These are phyloP conservation scores for Muscidifurax raptorellus DNA, from an alignment of 1,140 invertebrate genomes.

Conservation along the genomic window DNA sequence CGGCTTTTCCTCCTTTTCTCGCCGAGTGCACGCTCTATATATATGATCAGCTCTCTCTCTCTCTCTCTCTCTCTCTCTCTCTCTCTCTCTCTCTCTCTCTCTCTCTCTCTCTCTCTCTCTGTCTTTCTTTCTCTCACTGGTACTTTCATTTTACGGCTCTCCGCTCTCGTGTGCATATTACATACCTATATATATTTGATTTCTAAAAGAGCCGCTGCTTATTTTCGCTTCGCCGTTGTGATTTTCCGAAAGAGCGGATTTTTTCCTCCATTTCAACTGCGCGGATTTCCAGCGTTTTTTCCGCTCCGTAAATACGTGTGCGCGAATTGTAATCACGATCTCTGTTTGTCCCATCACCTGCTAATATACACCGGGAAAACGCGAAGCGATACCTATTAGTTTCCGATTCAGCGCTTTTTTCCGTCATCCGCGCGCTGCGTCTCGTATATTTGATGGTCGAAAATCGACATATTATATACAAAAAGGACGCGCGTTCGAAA, in stretches of 20 bases:
- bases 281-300: background rate
- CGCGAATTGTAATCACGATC: too few relatives aligned
- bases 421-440: too few relatives aligned
- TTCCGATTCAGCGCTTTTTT: background rate
- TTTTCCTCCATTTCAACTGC: too few relatives aligned
- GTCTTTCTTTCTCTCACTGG: background rate
- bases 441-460: too few relatives aligned
- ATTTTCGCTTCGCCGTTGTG: background rate
- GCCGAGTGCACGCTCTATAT: background rate
- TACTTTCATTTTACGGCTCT: background rate
- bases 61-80: background rate
- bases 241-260: background rate
- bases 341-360: too few relatives aligned
- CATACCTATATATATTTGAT: background rate
- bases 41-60: slow-evolving; percentile 1
- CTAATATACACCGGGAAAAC: too few relatives aligned
- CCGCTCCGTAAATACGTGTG: background rate
- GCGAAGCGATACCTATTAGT: background rate
- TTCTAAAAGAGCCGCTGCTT: background rate
- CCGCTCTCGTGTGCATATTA: background rate
- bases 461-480: too few relatives aligned
- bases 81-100: background rate
- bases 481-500: too few relatives aligned
- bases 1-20: background rate
- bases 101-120: background rate